A percentile compares a stretch with the other conserved stretches of the same genome.
These are phyloP conservation scores for Dolichoris vasculosae DNA, from an alignment of 1,140 invertebrate genomes.

Conservation along the genomic window DNA sequence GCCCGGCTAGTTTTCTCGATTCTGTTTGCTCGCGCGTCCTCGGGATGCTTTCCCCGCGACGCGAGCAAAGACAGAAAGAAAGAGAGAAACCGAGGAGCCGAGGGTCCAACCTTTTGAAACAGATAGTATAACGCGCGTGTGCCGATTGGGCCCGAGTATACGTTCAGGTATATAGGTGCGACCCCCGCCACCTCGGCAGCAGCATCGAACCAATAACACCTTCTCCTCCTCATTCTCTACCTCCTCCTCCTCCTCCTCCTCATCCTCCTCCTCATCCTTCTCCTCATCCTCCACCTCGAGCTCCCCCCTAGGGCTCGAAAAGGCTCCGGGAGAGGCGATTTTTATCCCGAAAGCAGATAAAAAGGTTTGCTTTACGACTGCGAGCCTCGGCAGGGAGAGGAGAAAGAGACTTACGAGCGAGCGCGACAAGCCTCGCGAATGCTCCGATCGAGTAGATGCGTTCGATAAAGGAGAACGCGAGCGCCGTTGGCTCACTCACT, in stretches of 20 bases:
- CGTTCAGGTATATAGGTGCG: slow-evolving; percentile 29
- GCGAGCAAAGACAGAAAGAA: neutral
- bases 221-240: slow-evolving; percentile 15
- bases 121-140: slow-evolving; percentile 40
- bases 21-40: slow-evolving; percentile 32
- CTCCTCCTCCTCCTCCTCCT: neutral
- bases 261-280: slow-evolving; percentile 5
- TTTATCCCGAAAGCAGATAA: slow-evolving; percentile 42
- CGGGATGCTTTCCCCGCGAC: neutral
- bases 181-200: slow-evolving; percentile 22
- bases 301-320: neutral
- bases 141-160: slow-evolving; percentile 25
- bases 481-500: neutral
- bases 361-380: slow-evolving; percentile 43
- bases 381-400: neutral
- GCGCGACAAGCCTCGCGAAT: neutral
- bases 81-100: slow-evolving; percentile 10
- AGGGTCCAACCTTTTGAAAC: slow-evolving; percentile 49
- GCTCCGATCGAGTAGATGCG: slow-evolving; percentile 39
- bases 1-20: neutral
- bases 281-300: neutral
- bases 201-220: slow-evolving; percentile 46
- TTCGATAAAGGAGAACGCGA: slow-evolving; percentile 21
- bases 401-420: slow-evolving; percentile 20
- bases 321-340: neutral